Base-by-base conservation (phyloP, 2,113 vertebrate species). In the Cyprinus carpio region DNA sequence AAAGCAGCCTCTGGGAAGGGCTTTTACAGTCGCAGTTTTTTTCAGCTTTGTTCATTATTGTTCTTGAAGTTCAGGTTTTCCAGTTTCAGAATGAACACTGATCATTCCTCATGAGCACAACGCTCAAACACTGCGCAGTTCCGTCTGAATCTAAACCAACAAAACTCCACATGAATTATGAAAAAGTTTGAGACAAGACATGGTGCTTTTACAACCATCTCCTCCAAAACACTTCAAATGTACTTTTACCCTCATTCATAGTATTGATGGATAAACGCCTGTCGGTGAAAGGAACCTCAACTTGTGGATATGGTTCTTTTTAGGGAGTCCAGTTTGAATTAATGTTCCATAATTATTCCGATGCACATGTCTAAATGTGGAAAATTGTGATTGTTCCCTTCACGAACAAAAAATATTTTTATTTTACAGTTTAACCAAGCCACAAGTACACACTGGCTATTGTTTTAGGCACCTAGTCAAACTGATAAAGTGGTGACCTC, bases 21-120 rank as follows among this genome's bases (percentile, higher is more conserved):
- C 43, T 74, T 27, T 69, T 16, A 46, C 34, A 29, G 72, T 86
- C 84, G n/a, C 25, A 85, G 85, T n/a, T n/a, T n/a, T 87, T 85
- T 85, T 65, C 51, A 43, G 54, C n/a, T 84, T 74, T 27, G 72
- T 78, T 37, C 62, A 34, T n/a, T 40, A 9, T 37, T n/a, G 46
- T 75, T n/a, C 7, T 74, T 29, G 16, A 80, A 64, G 49, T 58
- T 80, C 37, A 11, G 13, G 56, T n/a, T 29, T 69, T 83, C 75
- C 81, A 84, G 81, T n/a, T 84, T 69, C 54, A 78, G 40, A n/a
- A 40, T 64, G 65, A 56, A 76, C 40, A 37, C 29, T 15, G 81
- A 87, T 67, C 34, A 49, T 37, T 37, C 18, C 62, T 13, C 58
- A 77, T 2, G 8, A n/a, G 69, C 67, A 40, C n/a, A 71, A 37